Percentiles rank a stretch among this genome's conserved stretches.
These are phyloP conservation scores for Acanthisitta chloris DNA, from an alignment of 2,113 vertebrate species.

Conservation along the genomic window DNA sequence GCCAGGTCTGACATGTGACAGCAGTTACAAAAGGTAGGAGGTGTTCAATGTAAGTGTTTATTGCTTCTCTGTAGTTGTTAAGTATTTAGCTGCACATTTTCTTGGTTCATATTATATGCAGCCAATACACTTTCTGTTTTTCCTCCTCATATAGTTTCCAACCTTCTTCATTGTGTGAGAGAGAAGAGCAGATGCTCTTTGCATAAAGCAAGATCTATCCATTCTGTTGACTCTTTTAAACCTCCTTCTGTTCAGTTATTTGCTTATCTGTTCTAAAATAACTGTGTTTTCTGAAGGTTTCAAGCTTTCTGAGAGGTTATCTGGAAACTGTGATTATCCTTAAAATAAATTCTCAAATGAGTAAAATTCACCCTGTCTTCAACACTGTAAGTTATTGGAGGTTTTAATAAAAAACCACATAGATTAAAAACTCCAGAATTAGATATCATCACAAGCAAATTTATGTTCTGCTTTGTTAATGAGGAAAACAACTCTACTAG, in stretches of 20 bases:
- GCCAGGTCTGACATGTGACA: neutral
- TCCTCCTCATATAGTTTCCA: neutral
- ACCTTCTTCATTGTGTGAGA: neutral
- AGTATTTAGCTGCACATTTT: neutral
- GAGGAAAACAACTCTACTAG: neutral
- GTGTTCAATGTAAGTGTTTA: neutral
- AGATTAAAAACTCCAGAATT: neutral
- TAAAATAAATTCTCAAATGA: neutral
- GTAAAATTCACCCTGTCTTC: neutral
- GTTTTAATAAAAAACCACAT: neutral
- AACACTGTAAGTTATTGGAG: neutral
- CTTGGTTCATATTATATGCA: neutral
- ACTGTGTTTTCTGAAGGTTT: slow-evolving; percentile 5
- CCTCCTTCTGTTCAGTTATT: neutral
- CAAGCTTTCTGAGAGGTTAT: slow-evolving; percentile 33
- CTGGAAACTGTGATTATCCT: neutral
- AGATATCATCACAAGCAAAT: neutral
- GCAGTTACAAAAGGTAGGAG: slow-evolving; percentile 33
- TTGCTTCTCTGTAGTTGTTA: neutral
- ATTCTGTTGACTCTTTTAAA: neutral
- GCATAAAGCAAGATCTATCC: neutral
- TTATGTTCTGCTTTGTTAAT: neutral
- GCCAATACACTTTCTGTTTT: neutral
- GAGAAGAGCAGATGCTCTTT: neutral
- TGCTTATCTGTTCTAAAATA: slow-evolving; percentile 10